Evolutionary conservation across 64 coral and sea anemone genomes (phyloP).

Genomic region (Hydrozoanthus tunicans): DNA sequence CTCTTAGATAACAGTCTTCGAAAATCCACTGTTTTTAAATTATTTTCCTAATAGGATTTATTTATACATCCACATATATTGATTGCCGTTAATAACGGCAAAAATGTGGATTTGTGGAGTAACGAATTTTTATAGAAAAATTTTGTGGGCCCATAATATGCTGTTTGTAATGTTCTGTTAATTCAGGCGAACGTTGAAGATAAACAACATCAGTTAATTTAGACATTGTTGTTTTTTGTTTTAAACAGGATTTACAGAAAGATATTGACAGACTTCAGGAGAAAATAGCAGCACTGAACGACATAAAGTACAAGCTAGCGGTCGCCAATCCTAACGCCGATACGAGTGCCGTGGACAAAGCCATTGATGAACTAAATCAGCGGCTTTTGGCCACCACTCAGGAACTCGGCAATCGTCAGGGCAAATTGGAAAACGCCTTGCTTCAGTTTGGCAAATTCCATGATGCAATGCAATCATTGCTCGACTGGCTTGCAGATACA

Average conservation of each 20-base stretch:
- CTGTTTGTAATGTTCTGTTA: no score
- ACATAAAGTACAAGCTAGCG: constrained; percentile 81
- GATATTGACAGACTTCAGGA: constrained; percentile 84
- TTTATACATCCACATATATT: no score
- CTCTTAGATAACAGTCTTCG: no score
- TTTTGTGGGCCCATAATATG: no score
- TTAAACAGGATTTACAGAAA: constrained; percentile 74
- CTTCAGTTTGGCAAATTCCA: constrained; percentile 97
- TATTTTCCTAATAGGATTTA: no score
- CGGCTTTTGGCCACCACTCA: constrained; percentile 70
- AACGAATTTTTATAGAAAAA: no score
- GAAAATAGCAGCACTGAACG: constrained; percentile 72
- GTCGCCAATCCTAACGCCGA: constrained; percentile 73
- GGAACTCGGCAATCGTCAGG: constrained; percentile 81
- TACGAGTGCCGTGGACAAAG: constrained; percentile 72
- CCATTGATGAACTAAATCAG: constrained; percentile 84
- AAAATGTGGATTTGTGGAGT: no score
- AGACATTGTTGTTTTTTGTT: background rate
- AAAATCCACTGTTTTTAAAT: no score
- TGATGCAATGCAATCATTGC: constrained; percentile 87
- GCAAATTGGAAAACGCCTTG: constrained; percentile 81
- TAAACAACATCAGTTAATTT: background rate
- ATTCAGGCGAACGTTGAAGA: background rate
- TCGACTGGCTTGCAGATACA: constrained; percentile 94
- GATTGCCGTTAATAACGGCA: no score